Evolutionary conservation across 1,140 invertebrate genomes (phyloP).

Genomic region (Phortica variegata): DNA sequence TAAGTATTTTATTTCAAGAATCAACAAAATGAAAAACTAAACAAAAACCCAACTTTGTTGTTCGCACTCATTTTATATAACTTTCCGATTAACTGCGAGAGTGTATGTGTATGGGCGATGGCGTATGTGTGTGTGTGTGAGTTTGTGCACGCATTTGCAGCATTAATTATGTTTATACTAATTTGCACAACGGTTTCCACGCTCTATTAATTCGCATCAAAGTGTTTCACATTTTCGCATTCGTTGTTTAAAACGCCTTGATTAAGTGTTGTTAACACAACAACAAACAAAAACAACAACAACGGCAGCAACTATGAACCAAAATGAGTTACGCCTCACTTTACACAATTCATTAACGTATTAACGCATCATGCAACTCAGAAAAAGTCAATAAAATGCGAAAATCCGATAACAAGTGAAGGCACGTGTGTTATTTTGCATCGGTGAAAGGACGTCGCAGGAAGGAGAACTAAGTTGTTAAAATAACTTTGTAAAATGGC

Average conservation of each 20-base stretch:
- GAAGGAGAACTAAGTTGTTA: no score
- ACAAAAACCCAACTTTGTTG: no score
- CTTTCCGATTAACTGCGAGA: no score
- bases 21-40: no score
- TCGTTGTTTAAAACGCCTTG: slow-evolving; percentile 17
- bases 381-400: slow-evolving; percentile 4
- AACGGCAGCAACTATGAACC: background rate
- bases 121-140: no score
- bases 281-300: no score
- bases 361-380: slow-evolving; percentile 34
- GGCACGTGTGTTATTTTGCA: slow-evolving; percentile 1
- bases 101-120: no score
- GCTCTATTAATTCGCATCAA: slow-evolving; percentile 46
- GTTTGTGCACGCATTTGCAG: no score
- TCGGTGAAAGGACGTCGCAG: no score
- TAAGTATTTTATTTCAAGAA: no score
- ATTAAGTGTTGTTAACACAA: background rate
- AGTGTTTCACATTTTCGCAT: background rate
- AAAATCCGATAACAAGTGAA: slow-evolving; percentile 11
- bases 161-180: slow-evolving; percentile 55
- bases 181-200: slow-evolving; percentile 55
- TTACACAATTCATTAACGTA: slow-evolving; percentile 56
- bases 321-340: slow-evolving; percentile 44
- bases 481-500: slow-evolving; percentile 11
- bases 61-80: no score